phyloP scores from a whole-genome alignment of 2,888 invertebrate species.

The Dendrolimus pini region DNA sequence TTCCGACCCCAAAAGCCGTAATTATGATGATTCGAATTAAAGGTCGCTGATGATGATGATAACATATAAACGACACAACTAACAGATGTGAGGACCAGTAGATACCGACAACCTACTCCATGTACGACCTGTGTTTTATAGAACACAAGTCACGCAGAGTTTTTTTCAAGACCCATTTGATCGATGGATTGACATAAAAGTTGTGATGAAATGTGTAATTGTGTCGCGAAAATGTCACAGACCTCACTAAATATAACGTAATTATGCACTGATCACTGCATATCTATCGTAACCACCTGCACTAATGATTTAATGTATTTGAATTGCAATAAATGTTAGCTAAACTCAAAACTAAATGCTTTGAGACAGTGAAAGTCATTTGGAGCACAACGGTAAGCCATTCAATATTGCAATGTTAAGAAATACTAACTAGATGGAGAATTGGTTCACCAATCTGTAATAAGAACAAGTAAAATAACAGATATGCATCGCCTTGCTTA shows the following conservation, averaged over 20 bases:
- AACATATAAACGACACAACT: too few relatives aligned
- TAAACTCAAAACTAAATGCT: slow-evolving; percentile 21
- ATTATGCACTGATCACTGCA: neutral
- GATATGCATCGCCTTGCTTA: neutral
- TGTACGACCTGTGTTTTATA: too few relatives aligned
- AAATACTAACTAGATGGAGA: slow-evolving; percentile 57
- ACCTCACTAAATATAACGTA: neutral
- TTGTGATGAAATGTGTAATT: too few relatives aligned
- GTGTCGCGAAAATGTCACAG: too few relatives aligned
- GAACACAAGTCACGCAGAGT: too few relatives aligned
- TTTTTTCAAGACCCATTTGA: too few relatives aligned
- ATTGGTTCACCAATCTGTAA: slow-evolving; percentile 45
- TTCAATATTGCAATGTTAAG: slow-evolving; percentile 60
- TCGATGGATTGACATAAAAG: too few relatives aligned
- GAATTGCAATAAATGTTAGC: slow-evolving; percentile 1
- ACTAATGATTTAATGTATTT: neutral
- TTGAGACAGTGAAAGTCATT: slow-evolving; percentile 38
- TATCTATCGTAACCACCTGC: neutral
- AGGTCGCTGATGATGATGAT: too few relatives aligned
- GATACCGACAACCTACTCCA: too few relatives aligned
- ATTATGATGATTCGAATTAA: too few relatives aligned
- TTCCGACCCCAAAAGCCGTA: too few relatives aligned
- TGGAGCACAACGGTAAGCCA: slow-evolving; percentile 40
- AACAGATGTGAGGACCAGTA: too few relatives aligned
- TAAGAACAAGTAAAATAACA: slow-evolving; percentile 23